Evolutionary conservation across 1,140 invertebrate genomes (phyloP), one percentile per base, ranked within the genome.

Genomic region (Pectinophora gossypiella): DNA sequence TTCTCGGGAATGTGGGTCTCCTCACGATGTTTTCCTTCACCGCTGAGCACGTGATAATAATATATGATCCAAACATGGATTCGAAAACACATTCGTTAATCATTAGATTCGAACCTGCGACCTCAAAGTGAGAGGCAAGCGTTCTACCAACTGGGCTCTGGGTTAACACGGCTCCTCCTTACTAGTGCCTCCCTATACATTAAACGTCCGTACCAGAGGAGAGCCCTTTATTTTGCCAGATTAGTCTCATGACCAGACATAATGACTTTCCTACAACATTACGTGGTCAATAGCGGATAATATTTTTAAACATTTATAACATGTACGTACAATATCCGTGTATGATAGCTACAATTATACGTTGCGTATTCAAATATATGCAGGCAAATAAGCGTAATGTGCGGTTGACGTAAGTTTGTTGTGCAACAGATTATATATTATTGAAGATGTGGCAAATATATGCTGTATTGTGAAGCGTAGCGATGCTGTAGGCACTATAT

Each of bases 401-500:
- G 47, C 55, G 35, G 48, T 51, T 66, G 58, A 62, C 53, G 68
- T 66, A 71, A 71, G 35, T 44, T 53, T 42, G 46, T 57, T 72
- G 58, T 50, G 56, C 57, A 64, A 64, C 52, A 38, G 15, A 60
- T 56, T 56, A 51, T 56, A 42, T 22, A 32, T 40, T 40, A 40
- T 51, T 45, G 50, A 58, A 58, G 56, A 58, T 44, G 50, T 20
- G 19, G 49, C 38, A 51, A 52, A 48, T 58, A 58, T 15, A 40
- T 7, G 36, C 13, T 32, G 27, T 32, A 32, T n/a, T 32, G 27
- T 32, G n/a, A 9, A 32, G 1, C 27, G 27, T 32, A 32, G n/a
- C 27, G 27, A 32, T 32, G n/a, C 27, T 32, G n/a, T 32, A 32
- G 27, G 9, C 9, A 32, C 27, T 32, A n/a, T 32, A 32, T 32